Percentiles rank a stretch among this genome's conserved stretches.
phyloP scores from a whole-genome alignment of 2,113 vertebrate species.

The Columbina picui region DNA sequence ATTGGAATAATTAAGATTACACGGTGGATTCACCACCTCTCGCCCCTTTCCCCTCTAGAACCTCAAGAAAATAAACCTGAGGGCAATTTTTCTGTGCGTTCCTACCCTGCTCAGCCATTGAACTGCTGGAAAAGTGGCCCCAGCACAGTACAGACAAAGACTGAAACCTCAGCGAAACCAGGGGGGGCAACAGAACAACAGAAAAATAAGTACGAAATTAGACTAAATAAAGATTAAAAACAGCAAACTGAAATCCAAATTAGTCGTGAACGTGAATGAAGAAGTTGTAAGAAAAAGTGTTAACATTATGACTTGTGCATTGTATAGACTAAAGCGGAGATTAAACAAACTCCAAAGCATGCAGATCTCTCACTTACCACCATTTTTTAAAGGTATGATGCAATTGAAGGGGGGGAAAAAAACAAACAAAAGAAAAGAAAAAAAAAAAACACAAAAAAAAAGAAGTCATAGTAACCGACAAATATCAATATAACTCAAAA shows the following conservation, averaged over 20 bases:
- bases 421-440: background rate
- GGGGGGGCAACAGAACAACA: slow-evolving; percentile 75
- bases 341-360: slow-evolving; percentile 93
- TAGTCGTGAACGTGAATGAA: slow-evolving; percentile 85
- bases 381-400: slow-evolving; percentile 92
- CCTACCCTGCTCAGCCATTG: background rate
- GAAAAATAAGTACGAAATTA: slow-evolving; percentile 70
- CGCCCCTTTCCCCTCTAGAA: background rate
- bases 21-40: background rate
- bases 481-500: slow-evolving; percentile 78
- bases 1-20: background rate
- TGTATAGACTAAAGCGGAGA: slow-evolving; percentile 88
- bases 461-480: slow-evolving; percentile 92
- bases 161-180: slow-evolving; percentile 54
- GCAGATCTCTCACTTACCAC: slow-evolving; percentile 97
- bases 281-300: slow-evolving; percentile 78
- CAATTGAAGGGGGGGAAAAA: slow-evolving; percentile 83
- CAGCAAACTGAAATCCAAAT: slow-evolving; percentile 84
- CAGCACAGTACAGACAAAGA: slow-evolving; percentile 69
- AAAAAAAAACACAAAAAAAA: slow-evolving; percentile 72
- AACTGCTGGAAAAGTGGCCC: slow-evolving; percentile 41
- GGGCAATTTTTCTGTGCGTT: background rate
- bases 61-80: background rate
- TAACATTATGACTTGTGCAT: slow-evolving; percentile 84
- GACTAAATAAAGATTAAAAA: slow-evolving; percentile 76